Evolutionary conservation across 2,113 vertebrate genomes (phyloP).

Genomic region (Lampris megalopsis): DNA sequence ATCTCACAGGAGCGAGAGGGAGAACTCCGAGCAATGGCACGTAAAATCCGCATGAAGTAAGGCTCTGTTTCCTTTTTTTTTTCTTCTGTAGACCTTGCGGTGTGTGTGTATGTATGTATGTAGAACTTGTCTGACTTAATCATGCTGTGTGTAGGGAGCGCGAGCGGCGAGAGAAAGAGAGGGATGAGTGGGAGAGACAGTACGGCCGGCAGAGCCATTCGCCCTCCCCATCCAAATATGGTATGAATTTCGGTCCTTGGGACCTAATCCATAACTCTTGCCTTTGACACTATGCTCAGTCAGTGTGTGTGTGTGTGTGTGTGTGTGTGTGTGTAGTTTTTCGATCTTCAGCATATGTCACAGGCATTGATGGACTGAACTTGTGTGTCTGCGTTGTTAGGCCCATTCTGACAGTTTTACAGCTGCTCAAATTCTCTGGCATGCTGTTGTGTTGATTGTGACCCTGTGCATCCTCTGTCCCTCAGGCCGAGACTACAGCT

Average conservation of each 20-base stretch:
- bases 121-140: constrained; percentile 48
- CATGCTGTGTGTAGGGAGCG: constrained; percentile 84
- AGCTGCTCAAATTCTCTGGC: constrained; percentile 28
- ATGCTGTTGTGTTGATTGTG: constrained; percentile 53
- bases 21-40: constrained; percentile 93
- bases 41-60: constrained; percentile 97
- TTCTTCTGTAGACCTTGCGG: not conserved
- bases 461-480: constrained; percentile 62
- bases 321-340: not conserved
- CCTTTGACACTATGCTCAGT: not conserved
- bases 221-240: constrained; percentile 88
- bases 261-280: not conserved
- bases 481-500: constrained; percentile 82
- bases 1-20: constrained; percentile 90
- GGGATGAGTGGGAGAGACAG: constrained; percentile 93
- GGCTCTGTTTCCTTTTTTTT: constrained; percentile 33
- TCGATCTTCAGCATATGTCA: not conserved
- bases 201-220: constrained; percentile 91
- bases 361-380: constrained; percentile 9
- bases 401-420: constrained; percentile 45
- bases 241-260: constrained; percentile 73
- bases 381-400: constrained; percentile 8
- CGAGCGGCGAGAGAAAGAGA: constrained; percentile 90
- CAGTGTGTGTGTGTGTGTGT: not conserved
- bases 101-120: constrained; percentile 26